Conservation (phyloP, 2,888 invertebrate species). For the Rhaphigaster nebulosa region DNA sequence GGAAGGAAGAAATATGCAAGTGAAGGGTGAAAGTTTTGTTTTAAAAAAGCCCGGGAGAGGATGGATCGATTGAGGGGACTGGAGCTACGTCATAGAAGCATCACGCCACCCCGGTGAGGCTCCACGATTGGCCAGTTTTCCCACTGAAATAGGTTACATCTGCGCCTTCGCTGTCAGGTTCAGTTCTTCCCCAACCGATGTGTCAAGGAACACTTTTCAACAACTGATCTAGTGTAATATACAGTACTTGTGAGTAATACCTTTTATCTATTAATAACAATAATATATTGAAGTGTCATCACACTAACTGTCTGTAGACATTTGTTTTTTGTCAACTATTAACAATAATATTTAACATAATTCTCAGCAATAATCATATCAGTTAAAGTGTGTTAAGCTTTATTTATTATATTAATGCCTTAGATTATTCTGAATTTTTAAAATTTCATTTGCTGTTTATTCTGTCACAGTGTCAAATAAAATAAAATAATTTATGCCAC, state of each 20-base stretch:
- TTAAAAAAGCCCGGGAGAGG: constrained; percentile 26
- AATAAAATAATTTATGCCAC: neutral
- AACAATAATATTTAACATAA: neutral
- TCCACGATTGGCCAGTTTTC: constrained; percentile 57
- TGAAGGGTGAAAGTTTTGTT: constrained; percentile 4
- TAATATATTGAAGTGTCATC: neutral
- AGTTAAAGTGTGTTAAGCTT: neutral
- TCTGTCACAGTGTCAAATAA: neutral
- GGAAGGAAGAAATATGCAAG: neutral
- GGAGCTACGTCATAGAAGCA: constrained; percentile 57
- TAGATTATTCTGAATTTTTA: neutral
- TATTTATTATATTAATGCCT: neutral
- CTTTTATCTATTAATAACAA: neutral
- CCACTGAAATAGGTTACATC: constrained; percentile 55
- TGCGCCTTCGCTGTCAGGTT: constrained; percentile 34
- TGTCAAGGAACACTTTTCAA: constrained; percentile 4
- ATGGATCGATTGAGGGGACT: constrained; percentile 29
- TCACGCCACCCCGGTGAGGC: constrained; percentile 59
- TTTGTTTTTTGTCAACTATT: neutral
- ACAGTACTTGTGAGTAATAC: constrained; percentile 23
- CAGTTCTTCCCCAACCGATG: constrained; percentile 43
- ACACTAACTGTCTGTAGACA: neutral
- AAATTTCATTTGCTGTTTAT: neutral
- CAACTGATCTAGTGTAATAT: neutral
- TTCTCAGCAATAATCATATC: neutral